Evolutionary conservation across 2,888 invertebrate genomes (phyloP).

Genomic region (Erebia ligea): DNA sequence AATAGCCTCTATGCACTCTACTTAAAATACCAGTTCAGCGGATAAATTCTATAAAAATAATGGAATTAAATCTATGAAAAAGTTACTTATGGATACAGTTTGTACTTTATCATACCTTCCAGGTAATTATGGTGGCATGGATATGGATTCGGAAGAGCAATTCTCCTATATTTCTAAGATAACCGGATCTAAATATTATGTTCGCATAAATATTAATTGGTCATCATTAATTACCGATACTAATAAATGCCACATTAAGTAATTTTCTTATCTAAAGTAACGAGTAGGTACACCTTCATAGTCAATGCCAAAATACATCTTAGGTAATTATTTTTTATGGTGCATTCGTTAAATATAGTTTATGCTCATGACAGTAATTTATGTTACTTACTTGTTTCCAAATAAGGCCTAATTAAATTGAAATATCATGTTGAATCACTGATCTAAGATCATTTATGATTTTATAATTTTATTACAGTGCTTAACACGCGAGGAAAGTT

Average conservation of each 20-base stretch:
- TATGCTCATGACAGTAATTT: background rate
- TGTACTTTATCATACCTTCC: background rate
- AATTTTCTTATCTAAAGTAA: slow-evolving; percentile 9
- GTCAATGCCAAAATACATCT: slow-evolving; percentile 12
- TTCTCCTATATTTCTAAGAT: background rate
- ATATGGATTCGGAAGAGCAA: background rate
- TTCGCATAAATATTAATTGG: background rate
- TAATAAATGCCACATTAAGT: background rate
- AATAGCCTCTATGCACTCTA: too few relatives aligned
- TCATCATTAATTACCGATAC: slow-evolving; percentile 37
- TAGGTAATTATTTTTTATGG: slow-evolving; percentile 25
- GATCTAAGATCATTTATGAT: background rate
- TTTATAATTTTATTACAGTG: too few relatives aligned
- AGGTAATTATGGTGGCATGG: background rate
- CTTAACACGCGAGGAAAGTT: too few relatives aligned
- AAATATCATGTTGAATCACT: slow-evolving; percentile 5
- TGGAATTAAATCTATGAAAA: too few relatives aligned
- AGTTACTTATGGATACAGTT: too few relatives aligned
- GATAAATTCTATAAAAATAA: too few relatives aligned
- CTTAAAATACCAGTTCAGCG: too few relatives aligned
- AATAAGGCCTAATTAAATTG: slow-evolving; percentile 16
- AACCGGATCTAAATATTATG: background rate
- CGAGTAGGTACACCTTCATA: slow-evolving; percentile 18
- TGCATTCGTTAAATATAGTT: slow-evolving; percentile 19
- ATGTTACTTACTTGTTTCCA: background rate